Percentiles rank a stretch among this genome's conserved stretches.
Evolutionary conservation across 2,797 vertebrate genomes (phyloP).

Genomic region (Spinibarbus caldwelli): DNA sequence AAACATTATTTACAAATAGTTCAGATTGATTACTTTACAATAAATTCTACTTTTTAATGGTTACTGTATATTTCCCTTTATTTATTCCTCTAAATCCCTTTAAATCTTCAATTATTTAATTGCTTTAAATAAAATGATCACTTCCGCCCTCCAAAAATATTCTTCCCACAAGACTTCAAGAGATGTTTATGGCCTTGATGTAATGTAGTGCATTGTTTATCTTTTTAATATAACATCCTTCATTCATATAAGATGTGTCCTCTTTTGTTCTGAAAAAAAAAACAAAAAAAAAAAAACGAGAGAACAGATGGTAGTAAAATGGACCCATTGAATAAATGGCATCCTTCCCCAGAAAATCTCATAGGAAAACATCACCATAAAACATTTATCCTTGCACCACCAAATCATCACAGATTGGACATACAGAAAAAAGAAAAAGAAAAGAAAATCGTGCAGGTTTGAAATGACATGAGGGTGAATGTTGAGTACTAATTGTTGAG

Average conservation of each 20-base stretch:
- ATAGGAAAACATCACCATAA: neutral
- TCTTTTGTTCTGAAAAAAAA: no score
- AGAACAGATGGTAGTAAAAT: constrained; percentile 6
- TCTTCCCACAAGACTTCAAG: no score
- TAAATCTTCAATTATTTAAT: neutral
- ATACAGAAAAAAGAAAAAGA: no score
- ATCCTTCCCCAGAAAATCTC: neutral
- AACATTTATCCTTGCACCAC: neutral
- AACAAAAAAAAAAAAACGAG: no score
- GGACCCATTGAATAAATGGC: neutral
- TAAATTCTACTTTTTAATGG: neutral
- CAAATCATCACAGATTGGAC: neutral
- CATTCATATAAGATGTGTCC: no score
- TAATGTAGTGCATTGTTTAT: no score
- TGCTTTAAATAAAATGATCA: neutral
- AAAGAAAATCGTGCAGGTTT: no score
- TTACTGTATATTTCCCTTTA: neutral
- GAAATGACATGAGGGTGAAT: no score
- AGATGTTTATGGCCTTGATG: no score
- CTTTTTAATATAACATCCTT: no score
- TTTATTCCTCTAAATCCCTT: neutral
- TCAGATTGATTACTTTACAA: neutral
- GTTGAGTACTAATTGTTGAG: no score
- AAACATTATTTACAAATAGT: no score
- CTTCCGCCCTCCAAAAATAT: neutral